These are phyloP conservation scores for Lepidonotus clava DNA, from an alignment of 2,888 invertebrate species.

Conservation along the genomic window DNA sequence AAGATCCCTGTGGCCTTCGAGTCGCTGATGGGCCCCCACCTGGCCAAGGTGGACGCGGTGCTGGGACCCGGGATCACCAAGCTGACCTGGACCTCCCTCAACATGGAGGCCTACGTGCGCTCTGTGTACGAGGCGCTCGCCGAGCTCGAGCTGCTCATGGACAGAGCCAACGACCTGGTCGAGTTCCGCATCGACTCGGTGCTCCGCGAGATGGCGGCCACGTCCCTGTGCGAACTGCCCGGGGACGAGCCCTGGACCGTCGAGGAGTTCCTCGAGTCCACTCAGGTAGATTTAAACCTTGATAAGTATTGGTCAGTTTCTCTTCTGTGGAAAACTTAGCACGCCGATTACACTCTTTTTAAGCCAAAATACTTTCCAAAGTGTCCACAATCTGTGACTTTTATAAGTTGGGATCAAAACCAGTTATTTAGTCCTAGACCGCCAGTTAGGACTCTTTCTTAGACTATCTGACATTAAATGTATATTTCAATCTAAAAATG, in stretches of 20 bases:
- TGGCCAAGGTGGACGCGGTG: slow-evolving; percentile 85
- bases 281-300: slow-evolving; percentile 83
- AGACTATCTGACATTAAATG: too few relatives aligned
- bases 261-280: slow-evolving; percentile 91
- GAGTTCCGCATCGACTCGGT: slow-evolving; percentile 90
- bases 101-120: slow-evolving; percentile 90
- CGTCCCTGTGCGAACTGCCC: slow-evolving; percentile 90
- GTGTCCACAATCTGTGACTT: too few relatives aligned
- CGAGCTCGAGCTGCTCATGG: slow-evolving; percentile 88
- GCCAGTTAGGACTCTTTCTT: too few relatives aligned
- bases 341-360: too few relatives aligned
- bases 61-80: slow-evolving; percentile 88
- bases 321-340: too few relatives aligned
- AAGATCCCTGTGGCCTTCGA: slow-evolving; percentile 88
- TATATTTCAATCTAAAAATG: too few relatives aligned
- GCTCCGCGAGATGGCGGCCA: slow-evolving; percentile 91
- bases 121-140: slow-evolving; percentile 87
- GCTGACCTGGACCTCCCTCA: slow-evolving; percentile 92
- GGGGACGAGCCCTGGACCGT: slow-evolving; percentile 92
- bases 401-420: too few relatives aligned
- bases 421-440: too few relatives aligned
- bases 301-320: too few relatives aligned
- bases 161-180: slow-evolving; percentile 79
- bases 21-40: slow-evolving; percentile 93
- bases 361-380: too few relatives aligned